Conservation (phyloP, 2,888 invertebrate species). For the Globia sparganii region DNA sequence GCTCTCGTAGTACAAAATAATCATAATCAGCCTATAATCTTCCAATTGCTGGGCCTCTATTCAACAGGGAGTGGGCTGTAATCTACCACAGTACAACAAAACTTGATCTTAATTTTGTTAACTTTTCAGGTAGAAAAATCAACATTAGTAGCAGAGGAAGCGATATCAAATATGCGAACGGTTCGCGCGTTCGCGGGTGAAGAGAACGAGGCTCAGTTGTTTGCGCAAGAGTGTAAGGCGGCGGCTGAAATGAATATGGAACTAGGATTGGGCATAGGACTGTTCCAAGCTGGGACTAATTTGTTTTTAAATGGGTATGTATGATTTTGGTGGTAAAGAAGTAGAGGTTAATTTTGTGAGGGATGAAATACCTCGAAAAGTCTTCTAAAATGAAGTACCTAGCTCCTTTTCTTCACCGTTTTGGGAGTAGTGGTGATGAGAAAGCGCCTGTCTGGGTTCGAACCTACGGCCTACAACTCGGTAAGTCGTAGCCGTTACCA, state of each 20-base stretch:
- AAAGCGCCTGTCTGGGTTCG: too few relatives aligned
- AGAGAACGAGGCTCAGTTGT: slow-evolving; percentile 93
- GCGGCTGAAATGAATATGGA: slow-evolving; percentile 94
- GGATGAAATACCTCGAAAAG: not conserved
- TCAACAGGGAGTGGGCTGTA: too few relatives aligned
- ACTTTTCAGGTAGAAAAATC: slow-evolving; percentile 93
- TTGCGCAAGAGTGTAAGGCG: slow-evolving; percentile 93
- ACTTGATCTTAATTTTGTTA: not conserved
- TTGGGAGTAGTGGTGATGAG: too few relatives aligned
- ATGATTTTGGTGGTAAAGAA: not conserved
- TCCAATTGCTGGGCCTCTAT: too few relatives aligned
- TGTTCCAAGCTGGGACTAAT: slow-evolving; percentile 97
- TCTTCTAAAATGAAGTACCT: not conserved
- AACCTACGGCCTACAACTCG: too few relatives aligned
- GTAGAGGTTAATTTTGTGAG: not conserved
- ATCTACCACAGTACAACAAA: not conserved
- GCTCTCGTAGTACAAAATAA: not conserved
- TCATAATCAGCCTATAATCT: too few relatives aligned
- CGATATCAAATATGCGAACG: slow-evolving; percentile 97
- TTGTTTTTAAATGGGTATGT: slow-evolving; percentile 94
- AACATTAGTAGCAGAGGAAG: slow-evolving; percentile 97
- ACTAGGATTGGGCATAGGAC: slow-evolving; percentile 97
- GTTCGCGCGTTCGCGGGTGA: slow-evolving; percentile 99
- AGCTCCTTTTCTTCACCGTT: too few relatives aligned
- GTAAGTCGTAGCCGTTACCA: too few relatives aligned